phyloP scores from a whole-genome alignment of 2,888 invertebrate species.

The Diplazon laetatorius region DNA sequence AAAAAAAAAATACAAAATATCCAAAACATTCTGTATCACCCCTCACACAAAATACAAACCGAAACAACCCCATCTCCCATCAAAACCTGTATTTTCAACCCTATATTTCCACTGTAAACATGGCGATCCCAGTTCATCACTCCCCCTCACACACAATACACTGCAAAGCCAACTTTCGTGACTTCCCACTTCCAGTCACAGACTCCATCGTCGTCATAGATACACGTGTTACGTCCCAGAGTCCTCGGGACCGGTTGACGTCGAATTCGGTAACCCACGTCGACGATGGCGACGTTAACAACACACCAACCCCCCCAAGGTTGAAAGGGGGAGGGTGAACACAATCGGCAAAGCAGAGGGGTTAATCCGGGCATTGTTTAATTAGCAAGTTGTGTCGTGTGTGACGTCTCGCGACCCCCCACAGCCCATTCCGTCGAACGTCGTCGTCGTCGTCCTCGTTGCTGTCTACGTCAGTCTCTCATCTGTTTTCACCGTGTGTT shows the following conservation, averaged over 20 bases:
- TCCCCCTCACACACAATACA: too few relatives aligned
- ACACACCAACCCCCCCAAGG: not conserved
- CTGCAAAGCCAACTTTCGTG: too few relatives aligned
- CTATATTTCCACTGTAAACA: too few relatives aligned
- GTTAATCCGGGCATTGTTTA: slow-evolving; percentile 67
- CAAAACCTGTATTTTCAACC: too few relatives aligned
- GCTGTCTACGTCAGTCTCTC: not conserved
- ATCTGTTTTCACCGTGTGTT: not conserved
- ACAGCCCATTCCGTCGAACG: slow-evolving; percentile 43
- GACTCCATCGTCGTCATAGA: too few relatives aligned
- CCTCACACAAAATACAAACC: too few relatives aligned
- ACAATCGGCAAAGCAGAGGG: slow-evolving; percentile 58
- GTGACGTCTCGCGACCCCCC: slow-evolving; percentile 44
- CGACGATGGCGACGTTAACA: not conserved
- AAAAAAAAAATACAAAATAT: too few relatives aligned
- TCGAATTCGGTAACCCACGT: slow-evolving; percentile 45
- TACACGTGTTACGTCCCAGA: not conserved
- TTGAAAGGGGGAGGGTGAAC: not conserved
- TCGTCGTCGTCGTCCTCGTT: slow-evolving; percentile 31
- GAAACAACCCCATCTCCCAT: too few relatives aligned
- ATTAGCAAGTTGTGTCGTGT: slow-evolving; percentile 67
- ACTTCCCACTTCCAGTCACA: not conserved
- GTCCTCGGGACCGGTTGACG: slow-evolving; percentile 12
- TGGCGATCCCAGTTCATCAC: too few relatives aligned
- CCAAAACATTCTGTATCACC: too few relatives aligned